Evolutionary conservation across 2,113 vertebrate species (phyloP).

Genomic region (Heterotilapia buettikoferi): DNA sequence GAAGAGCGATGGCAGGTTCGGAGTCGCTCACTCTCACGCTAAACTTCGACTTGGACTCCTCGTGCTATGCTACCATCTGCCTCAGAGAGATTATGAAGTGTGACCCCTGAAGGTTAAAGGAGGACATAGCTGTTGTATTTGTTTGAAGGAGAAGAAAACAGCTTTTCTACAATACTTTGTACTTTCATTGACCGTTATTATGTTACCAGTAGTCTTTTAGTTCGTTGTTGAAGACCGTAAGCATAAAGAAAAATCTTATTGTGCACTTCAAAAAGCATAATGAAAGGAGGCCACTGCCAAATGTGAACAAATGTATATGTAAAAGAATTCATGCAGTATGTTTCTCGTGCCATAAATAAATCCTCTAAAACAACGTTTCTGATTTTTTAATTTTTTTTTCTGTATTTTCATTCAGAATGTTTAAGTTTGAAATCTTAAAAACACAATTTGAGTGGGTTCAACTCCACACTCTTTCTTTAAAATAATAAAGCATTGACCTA

Average conservation of each 20-base stretch:
- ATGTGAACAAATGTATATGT: constrained; percentile 13
- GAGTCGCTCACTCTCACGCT: constrained; percentile 63
- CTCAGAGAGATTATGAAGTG: constrained; percentile 93
- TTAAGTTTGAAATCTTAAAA: not conserved
- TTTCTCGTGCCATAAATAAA: constrained; percentile 38
- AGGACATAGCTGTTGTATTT: not conserved
- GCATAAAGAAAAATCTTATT: not conserved
- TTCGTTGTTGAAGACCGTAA: not conserved
- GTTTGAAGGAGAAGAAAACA: not conserved
- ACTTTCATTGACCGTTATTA: not conserved
- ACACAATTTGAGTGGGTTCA: not conserved
- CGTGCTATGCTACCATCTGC: constrained; percentile 91
- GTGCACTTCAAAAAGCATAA: not conserved
- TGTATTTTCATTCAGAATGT: not conserved
- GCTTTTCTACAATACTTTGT: not conserved
- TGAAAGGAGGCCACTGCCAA: not conserved
- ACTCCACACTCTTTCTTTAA: rapidly evolving
- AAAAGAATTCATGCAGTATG: constrained; percentile 4
- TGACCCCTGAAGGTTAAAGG: constrained; percentile 54
- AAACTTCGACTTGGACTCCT: constrained; percentile 85
- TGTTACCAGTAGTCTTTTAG: not conserved
- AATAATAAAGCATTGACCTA: not conserved
- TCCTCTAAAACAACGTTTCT: not conserved
- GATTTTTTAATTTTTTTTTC: rapidly evolving
- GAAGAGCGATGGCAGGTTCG: constrained; percentile 8